These are phyloP conservation scores for Protophormia terraenovae DNA, from an alignment of 2,888 invertebrate genomes.

Conservation along the genomic window DNA sequence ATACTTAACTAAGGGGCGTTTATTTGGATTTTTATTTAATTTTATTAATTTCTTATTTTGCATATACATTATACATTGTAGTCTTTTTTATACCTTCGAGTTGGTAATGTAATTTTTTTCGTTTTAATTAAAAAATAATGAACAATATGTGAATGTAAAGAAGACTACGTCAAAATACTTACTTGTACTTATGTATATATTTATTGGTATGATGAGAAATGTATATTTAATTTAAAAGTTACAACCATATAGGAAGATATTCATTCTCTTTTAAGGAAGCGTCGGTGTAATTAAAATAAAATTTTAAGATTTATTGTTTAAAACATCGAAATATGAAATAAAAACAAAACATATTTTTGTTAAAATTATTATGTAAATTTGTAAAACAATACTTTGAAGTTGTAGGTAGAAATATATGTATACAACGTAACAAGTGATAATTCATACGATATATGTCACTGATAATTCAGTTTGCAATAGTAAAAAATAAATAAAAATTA, in stretches of 20 bases:
- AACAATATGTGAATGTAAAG: background rate
- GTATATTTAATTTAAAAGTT: slow-evolving; percentile 13
- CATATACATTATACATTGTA: slow-evolving; percentile 27
- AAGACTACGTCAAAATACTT: slow-evolving; percentile 47
- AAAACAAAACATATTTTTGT: slow-evolving; percentile 34
- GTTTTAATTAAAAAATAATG: background rate
- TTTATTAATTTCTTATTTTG: background rate
- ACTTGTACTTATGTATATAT: too few relatives aligned
- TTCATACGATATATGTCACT: background rate
- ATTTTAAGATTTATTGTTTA: slow-evolving; percentile 42
- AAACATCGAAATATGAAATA: slow-evolving; percentile 3
- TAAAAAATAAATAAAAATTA: too few relatives aligned
- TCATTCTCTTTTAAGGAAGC: slow-evolving; percentile 45
- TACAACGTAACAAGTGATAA: background rate
- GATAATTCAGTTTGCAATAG: too few relatives aligned
- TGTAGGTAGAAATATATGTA: too few relatives aligned
- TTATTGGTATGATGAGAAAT: too few relatives aligned
- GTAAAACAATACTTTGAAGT: background rate
- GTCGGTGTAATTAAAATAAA: slow-evolving; percentile 27
- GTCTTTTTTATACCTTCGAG: background rate
- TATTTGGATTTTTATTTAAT: background rate
- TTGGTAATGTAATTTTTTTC: slow-evolving; percentile 17
- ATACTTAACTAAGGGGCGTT: slow-evolving; percentile 47
- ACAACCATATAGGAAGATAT: slow-evolving; percentile 23
- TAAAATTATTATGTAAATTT: slow-evolving; percentile 17